Evolutionary conservation across 2,113 vertebrate genomes (phyloP).

Genomic region (Tachuris rubrigastra): DNA sequence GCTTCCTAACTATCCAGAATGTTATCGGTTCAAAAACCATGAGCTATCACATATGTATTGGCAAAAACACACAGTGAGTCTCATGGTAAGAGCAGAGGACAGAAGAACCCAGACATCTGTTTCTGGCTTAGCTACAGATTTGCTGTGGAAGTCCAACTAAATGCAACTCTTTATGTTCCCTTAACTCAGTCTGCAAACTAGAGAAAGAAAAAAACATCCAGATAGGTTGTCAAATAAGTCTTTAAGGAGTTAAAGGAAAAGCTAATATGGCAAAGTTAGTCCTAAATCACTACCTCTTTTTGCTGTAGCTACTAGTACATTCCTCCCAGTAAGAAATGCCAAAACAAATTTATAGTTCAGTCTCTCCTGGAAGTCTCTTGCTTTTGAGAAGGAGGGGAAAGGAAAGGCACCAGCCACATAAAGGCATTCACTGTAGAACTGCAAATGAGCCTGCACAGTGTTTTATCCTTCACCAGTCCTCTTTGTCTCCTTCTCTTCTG

Average conservation of each 20-base stretch:
- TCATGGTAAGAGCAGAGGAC: not conserved
- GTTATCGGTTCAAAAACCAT: not conserved
- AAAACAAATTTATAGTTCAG: conserved; percentile 20
- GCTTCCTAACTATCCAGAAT: not conserved
- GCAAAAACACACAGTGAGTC: not conserved
- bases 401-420: conserved; percentile 45
- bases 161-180: not conserved
- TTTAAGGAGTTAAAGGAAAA: conserved; percentile 15
- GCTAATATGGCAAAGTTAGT: not conserved
- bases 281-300: not conserved
- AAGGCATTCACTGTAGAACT: conserved; percentile 47
- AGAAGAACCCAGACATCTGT: not conserved
- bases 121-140: not conserved
- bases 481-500: conserved; percentile 43
- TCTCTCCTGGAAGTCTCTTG: conserved; percentile 17
- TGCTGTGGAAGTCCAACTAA: not conserved
- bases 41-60: not conserved
- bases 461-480: conserved; percentile 40
- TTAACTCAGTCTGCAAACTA: not conserved
- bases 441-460: conserved; percentile 55
- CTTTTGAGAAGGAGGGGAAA: conserved; percentile 35
- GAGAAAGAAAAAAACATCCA: not conserved
- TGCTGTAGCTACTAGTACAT: not conserved
- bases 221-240: not conserved
- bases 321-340: not conserved